phyloP scores from a whole-genome alignment of 1,140 invertebrate species.

The Aphaenogaster rudis region DNA sequence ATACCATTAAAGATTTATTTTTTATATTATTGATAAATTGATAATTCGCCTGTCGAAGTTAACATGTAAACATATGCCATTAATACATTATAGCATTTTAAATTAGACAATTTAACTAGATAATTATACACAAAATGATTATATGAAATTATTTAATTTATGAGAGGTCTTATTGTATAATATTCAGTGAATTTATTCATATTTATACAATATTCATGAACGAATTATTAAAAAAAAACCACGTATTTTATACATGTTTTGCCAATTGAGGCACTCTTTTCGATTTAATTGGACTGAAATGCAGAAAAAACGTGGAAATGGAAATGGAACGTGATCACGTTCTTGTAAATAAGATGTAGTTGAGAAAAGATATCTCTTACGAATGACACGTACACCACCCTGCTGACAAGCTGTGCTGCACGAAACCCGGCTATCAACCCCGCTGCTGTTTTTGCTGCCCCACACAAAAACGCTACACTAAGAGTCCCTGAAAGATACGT shows the following conservation, averaged over 20 bases:
- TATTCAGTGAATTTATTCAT: slow-evolving; percentile 19
- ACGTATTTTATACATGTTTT: background rate
- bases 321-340: slow-evolving; percentile 79
- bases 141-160: background rate
- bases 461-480: slow-evolving; percentile 85
- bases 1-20: slow-evolving; percentile 27
- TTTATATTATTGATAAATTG: background rate
- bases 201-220: background rate
- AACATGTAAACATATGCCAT: background rate
- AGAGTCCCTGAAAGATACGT: slow-evolving; percentile 71
- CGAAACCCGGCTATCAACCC: slow-evolving; percentile 86
- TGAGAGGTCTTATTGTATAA: background rate
- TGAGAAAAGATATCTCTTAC: slow-evolving; percentile 81
- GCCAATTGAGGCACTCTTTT: background rate
- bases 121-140: background rate
- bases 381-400: slow-evolving; percentile 86
- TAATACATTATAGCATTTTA: background rate
- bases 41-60: background rate
- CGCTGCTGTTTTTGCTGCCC: slow-evolving; percentile 87
- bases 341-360: slow-evolving; percentile 85
- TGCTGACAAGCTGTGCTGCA: slow-evolving; percentile 88
- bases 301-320: slow-evolving; percentile 18
- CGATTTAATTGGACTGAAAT: background rate
- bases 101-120: background rate
- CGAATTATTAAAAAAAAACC: no score